Percentiles rank a stretch among this genome's conserved stretches.
phyloP scores from a whole-genome alignment of 2,888 invertebrate genomes.

The Zygogramma bicolorata region DNA sequence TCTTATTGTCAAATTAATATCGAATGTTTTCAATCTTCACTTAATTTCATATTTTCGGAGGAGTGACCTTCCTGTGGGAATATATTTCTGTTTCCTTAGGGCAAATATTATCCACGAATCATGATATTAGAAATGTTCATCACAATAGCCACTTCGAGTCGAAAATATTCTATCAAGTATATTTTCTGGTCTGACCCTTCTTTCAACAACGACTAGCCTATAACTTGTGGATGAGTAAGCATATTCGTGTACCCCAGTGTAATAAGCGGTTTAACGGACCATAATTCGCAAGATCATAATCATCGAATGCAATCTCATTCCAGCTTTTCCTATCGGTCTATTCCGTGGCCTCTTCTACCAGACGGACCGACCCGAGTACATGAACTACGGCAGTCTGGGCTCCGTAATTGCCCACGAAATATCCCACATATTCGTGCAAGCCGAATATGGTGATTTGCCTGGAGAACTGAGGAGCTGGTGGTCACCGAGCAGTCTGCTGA shows the following conservation, averaged over 20 bases:
- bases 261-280: background rate
- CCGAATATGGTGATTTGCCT: constrained; percentile 83
- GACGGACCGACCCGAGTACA: constrained; percentile 60
- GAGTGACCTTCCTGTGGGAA: too few relatives aligned
- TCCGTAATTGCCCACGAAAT: constrained; percentile 61
- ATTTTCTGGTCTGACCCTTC: too few relatives aligned
- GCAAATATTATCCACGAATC: too few relatives aligned
- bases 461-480: constrained; percentile 94
- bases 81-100: too few relatives aligned
- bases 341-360: constrained; percentile 61
- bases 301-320: constrained; percentile 16
- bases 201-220: too few relatives aligned
- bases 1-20: too few relatives aligned
- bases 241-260: background rate
- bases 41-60: too few relatives aligned
- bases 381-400: constrained; percentile 64
- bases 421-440: constrained; percentile 66
- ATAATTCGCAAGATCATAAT: background rate
- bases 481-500: constrained; percentile 82
- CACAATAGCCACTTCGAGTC: too few relatives aligned
- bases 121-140: too few relatives aligned
- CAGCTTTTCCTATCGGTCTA: constrained; percentile 61
- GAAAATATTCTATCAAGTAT: too few relatives aligned
- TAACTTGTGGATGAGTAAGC: too few relatives aligned
- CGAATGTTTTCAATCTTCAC: too few relatives aligned